Evolutionary conservation across 2,113 vertebrate species (phyloP), one percentile per base, ranked within the genome.

Genomic region (Perccottus glenii): DNA sequence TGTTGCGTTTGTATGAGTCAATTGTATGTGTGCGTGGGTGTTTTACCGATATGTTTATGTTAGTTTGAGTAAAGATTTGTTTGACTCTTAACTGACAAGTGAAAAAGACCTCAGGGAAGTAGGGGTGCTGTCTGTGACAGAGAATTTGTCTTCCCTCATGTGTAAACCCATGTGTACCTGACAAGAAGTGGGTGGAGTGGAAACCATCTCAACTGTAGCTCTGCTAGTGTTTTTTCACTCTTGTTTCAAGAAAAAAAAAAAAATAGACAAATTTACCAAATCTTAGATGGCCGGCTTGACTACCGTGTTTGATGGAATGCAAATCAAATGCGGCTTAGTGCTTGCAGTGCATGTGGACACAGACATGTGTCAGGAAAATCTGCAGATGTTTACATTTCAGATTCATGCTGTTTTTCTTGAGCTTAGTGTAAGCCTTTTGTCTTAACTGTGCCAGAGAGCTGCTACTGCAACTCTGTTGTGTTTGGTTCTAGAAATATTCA

Each of bases 351-450:
- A 57, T 74, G 75, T 70, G 68, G 59, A 43, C 38, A 58, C 82
- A 8, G 70, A 80, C 87, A 90, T 79, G 87, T 90, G 86, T 89
- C 70, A 50, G 78, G 59, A 57, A 67, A 72, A 76, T 85, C 82
- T 80, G 87, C 81, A 81, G 64, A 65, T 80, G 72, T 91, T 89
- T 80, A 61, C 75, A 68, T 90, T 86, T 86, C 85, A 82, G 83
- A 84, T 83, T 84, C 68, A 14, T 4, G 4, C 38, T 67, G 75
- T 61, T 88, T 50, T 83, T 70, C 69, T 67, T 57, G 16, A 67
- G 80, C 80, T 86, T 55, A 70, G 33, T 12, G 50, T 52, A 72
- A 85, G 75, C 36, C 68, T 83, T 82, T 69, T 48, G 78, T 82
- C 60, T 83, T 63, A 70, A 65, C 70, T 80, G 79, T 76, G 80